These are phyloP conservation scores for Belgica antarctica DNA, from an alignment of 2,888 invertebrate genomes.

Conservation along the genomic window DNA sequence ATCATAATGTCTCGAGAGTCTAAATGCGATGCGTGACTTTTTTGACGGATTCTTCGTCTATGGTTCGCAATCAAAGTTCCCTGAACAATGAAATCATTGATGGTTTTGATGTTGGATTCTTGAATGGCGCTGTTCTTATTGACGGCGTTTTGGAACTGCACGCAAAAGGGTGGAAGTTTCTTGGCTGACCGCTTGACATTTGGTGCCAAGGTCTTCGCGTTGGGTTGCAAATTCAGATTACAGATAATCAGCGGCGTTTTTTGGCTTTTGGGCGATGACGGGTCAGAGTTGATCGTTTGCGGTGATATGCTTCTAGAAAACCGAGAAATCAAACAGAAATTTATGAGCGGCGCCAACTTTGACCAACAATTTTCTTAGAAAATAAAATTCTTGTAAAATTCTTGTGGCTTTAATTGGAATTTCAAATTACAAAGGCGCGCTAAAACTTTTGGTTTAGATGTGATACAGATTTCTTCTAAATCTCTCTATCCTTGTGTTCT, in stretches of 20 bases:
- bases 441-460: too few species aligned
- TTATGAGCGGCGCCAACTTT: constrained; percentile 36
- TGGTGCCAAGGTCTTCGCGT: constrained; percentile 37
- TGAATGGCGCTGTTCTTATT: background rate
- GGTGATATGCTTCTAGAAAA: constrained; percentile 40
- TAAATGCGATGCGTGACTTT: background rate
- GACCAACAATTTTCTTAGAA: constrained; percentile 14
- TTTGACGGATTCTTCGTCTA: constrained; percentile 7
- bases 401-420: background rate
- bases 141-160: constrained; percentile 29
- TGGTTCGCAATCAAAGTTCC: constrained; percentile 34
- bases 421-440: too few species aligned
- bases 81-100: constrained; percentile 39
- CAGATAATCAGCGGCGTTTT: constrained; percentile 37
- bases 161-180: constrained; percentile 42
- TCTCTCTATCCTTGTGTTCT: too few species aligned
- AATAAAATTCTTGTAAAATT: background rate
- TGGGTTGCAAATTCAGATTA: constrained; percentile 34
- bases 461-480: too few species aligned
- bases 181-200: background rate
- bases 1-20: constrained; percentile 32
- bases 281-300: constrained; percentile 38
- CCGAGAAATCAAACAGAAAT: constrained; percentile 5
- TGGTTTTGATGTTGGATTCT: constrained; percentile 27
- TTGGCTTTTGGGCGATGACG: background rate